Evolutionary conservation across 2,113 vertebrate species (phyloP), one percentile per base, ranked within the genome.

Genomic region (Todiramphus saurophagus): DNA sequence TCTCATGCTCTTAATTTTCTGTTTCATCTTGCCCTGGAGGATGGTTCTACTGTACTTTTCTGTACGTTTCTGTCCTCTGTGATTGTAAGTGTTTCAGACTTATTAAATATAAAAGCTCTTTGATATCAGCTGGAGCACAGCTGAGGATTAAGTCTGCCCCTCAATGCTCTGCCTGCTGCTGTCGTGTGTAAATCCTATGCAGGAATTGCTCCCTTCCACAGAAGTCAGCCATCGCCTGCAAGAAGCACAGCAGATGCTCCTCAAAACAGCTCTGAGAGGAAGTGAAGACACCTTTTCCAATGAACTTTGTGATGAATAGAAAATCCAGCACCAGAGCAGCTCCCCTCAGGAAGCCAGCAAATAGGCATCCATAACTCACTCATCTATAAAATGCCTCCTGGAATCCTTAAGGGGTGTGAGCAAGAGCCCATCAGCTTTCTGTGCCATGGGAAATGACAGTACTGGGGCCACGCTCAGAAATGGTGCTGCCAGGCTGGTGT

Each of bases 101-200:
- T 91, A 94, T 95, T 93, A 91, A 96, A 94, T 93, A 87, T 62
- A 96, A 96, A 96, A 89, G 69, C 73, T 84, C 89, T 91, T 87
- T 95, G 83, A 95, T 92, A 96, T 96, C 94, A 95, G 89, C 83
- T 96, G 92, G 92, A 92, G 91, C 91, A 96, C 92, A 97, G 96
- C 92, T 96, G 94, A 95, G 91, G 92, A 91, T 95, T 96, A 97
- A 96, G 89, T 20, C 67, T 89, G 62, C n/a, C 67, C 81, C 74
- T 93, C 91, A 89, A 13, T 13, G 14, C 83, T 94, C 50, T 89
- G 86, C 93, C 96, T 96, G 55, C 94, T 94, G 91, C 89, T 87
- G 81, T 92, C 74, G 2, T 79, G 83, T 94, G 87, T 89, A 96
- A 96, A 96, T 93, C 94, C 94, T 83, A 6, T 19, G 21, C 37